Evolutionary conservation across 2,888 invertebrate species (phyloP), one percentile per base, ranked within the genome.

Genomic region (Cepaea hortensis): DNA sequence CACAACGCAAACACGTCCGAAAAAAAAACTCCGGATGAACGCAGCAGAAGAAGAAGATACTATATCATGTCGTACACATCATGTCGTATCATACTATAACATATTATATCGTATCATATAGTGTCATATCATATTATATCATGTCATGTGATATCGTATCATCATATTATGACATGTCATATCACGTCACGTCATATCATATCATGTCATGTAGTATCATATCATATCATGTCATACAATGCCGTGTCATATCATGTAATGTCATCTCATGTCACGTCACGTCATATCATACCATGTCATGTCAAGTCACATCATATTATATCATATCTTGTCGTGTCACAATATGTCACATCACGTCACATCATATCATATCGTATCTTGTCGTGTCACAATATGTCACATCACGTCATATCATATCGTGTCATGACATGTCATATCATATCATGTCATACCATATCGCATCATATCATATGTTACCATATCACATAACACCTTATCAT

Each of bases 191-290:
- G 46, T 50, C 46, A 76, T 46, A 76, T 50, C 76, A 76, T 46
- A 76, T n/a, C 4, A 76, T 76, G 46, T 50, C 76, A 76, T 76
- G 46, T 50, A 23, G 46, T 76, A 76, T 50, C 76, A 76, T 46
- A 76, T 50, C 7, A 76, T 35, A 76, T 50, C 76, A 76, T 76
- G 46, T 50, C 76, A 76, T n/a, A 46, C 20, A 23, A 76, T 46
- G 46, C 20, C 76, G 46, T 46, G 46, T 76, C 76, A 46, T 35
- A 76, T 76, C 70, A 70, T n/a, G n/a, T n/a, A 3, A 70, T n/a
- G n/a, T 70, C n/a, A 70, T 15, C 13, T 70, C n/a, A 70, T n/a
- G n/a, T 70, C 70, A 70, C n/a, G n/a, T 70, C 70, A 70, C n/a
- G n/a, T 70, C 70, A n/a, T 70, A 70, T 35, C 35, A 35, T 35